phyloP scores from a whole-genome alignment of 2,797 vertebrate genomes.

The Ara ararauna region DNA sequence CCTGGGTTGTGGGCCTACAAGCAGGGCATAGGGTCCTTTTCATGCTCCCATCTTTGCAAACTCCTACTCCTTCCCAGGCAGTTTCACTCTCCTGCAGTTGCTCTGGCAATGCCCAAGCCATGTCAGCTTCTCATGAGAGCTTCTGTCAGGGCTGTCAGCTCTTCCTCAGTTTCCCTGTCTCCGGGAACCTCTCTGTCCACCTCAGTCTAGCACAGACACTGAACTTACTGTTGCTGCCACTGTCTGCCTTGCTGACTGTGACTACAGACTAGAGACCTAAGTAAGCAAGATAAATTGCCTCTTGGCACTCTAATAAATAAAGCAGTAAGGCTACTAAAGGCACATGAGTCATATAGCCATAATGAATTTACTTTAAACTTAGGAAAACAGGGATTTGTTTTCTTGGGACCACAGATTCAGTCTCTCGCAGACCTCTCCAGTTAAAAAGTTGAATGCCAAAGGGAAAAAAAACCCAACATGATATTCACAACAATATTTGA shows the following conservation, averaged over 20 bases:
- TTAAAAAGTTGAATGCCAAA: conserved; percentile 33
- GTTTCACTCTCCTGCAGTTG: neutral
- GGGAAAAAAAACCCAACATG: neutral
- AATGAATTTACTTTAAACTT: conserved; percentile 65
- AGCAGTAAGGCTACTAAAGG: conserved; percentile 40
- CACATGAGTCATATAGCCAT: conserved; percentile 53
- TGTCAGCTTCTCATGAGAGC: neutral
- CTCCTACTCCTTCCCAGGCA: neutral
- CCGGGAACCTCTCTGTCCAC: neutral
- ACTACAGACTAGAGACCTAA: neutral
- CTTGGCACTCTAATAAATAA: conserved; percentile 40
- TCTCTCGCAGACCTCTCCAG: conserved; percentile 4
- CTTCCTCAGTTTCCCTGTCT: neutral
- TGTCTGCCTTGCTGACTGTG: neutral
- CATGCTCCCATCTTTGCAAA: neutral
- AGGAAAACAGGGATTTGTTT: conserved; percentile 27
- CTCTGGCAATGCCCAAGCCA: neutral
- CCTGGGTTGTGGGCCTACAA: neutral
- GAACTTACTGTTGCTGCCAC: neutral
- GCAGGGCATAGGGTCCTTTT: neutral
- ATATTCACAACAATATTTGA: neutral
- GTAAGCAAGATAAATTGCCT: conserved; percentile 38
- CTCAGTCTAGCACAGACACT: neutral
- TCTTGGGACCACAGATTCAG: conserved; percentile 50
- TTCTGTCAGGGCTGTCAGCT: neutral